Evolutionary conservation across 2,888 invertebrate species (phyloP), one percentile per base, ranked within the genome.

Genomic region (Pristionchus fissidentatus): DNA sequence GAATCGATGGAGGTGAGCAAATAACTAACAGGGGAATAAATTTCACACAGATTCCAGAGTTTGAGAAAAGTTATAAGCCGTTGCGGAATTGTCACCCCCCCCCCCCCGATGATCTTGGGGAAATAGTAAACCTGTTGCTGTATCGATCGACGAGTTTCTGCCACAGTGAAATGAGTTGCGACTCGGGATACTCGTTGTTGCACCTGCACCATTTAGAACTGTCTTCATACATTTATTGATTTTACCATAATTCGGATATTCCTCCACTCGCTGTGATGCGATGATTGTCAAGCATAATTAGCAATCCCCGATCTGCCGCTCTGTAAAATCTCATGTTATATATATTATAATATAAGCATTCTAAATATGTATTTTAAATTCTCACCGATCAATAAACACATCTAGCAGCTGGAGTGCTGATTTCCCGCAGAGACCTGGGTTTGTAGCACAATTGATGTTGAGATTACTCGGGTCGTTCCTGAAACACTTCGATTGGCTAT

Each of bases 251-350:
- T 22, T 83, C 83, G 5, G 66, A 41, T 5, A 83, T 83, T 3
- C 73, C 83, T 32, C 73, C 55, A 1, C 73, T 46, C 29, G 43
- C 29, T 10, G 83, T 55, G 32, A 83, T 66, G n/a, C 73, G 70
- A 73, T 83, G 83, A 29, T 70, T 66, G 55, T 83, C 83, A 1
- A 83, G 83, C 66, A 83, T 66, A 38, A 83, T 73, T 13, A 83
- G 83, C 4, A 83, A 19, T 38, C 83, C 83, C 26, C 70, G 26
- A 3, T 46, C 83, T 8, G 83, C 83, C 1, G 81, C 49, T 81
- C 81, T 81, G 7, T 46, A 66, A 38, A 35, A 1, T 55, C 8
- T 22, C 19, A 22, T 22, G 32, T 57, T 46, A 46, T 10, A 35
- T 29, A 2, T 41, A 1, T 73, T 43, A 43, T 8, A 22, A 7